These are phyloP conservation scores for Penelope pileata DNA, from an alignment of 2,113 vertebrate genomes.

Conservation along the genomic window DNA sequence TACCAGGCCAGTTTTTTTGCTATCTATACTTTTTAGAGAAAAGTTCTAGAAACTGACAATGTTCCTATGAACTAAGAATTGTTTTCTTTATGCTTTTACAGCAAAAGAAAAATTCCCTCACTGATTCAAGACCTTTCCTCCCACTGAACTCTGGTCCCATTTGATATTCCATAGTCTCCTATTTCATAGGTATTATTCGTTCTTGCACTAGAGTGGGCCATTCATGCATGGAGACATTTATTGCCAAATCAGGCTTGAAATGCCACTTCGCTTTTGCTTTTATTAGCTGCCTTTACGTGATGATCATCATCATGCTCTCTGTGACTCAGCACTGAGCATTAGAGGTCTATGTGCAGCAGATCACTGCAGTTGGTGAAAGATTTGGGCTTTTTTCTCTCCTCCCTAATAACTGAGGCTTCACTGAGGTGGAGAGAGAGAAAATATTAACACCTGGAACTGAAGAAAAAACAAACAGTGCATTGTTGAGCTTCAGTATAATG, in stretches of 20 bases:
- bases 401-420: neutral
- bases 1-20: neutral
- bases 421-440: neutral
- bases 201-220: conserved; percentile 9
- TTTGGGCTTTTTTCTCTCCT: conserved; percentile 12
- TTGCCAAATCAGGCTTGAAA: conserved; percentile 72
- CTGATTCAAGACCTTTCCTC: neutral
- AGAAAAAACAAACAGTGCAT: conserved; percentile 29
- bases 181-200: conserved; percentile 22
- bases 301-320: conserved; percentile 38
- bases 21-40: neutral
- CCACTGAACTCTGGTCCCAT: neutral
- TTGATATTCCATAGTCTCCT: neutral
- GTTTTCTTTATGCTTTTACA: neutral
- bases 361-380: neutral
- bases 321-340: conserved; percentile 41
- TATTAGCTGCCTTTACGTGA: conserved; percentile 34
- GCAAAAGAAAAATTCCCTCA: neutral
- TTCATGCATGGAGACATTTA: conserved; percentile 45
- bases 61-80: neutral
- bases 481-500: conserved; percentile 36
- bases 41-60: neutral
- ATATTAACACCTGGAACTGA: conserved; percentile 23
- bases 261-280: conserved; percentile 65
- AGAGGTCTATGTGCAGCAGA: conserved; percentile 24